These are phyloP conservation scores for Diorhabda elongata DNA, from an alignment of 1,140 invertebrate genomes.

Conservation along the genomic window DNA sequence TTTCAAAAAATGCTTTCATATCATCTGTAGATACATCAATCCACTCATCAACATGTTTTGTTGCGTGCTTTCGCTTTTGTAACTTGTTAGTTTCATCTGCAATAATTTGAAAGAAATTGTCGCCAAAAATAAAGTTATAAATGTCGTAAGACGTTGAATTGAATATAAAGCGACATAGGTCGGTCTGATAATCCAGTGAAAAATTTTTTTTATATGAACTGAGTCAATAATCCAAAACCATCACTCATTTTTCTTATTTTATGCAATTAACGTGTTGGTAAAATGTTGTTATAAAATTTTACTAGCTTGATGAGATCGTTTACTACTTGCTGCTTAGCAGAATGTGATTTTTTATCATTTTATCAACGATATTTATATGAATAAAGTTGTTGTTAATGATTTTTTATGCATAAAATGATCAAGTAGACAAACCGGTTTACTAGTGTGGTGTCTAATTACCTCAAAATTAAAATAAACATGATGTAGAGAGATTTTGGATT, in stretches of 20 bases:
- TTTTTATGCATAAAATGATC: background rate
- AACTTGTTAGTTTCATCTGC: conserved; percentile 3
- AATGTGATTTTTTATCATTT: background rate
- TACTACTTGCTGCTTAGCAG: background rate
- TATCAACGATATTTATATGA: conserved; percentile 1
- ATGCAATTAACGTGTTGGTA: background rate
- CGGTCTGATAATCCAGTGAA: background rate
- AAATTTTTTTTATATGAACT: background rate
- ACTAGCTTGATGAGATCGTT: background rate
- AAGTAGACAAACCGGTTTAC: background rate
- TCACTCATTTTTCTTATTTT: background rate
- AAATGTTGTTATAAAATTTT: background rate
- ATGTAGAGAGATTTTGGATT: too few species aligned
- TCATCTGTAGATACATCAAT: too few species aligned
- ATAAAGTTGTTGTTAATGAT: background rate
- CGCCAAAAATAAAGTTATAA: conserved; percentile 5
- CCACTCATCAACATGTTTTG: background rate
- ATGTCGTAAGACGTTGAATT: background rate
- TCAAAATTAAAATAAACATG: too few species aligned
- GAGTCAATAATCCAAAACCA: background rate
- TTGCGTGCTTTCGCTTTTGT: background rate
- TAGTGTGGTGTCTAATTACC: conserved; percentile 7
- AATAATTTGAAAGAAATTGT: background rate
- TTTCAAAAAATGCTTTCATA: too few species aligned
- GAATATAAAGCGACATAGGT: too few species aligned